Evolutionary conservation across 2,797 vertebrate species (phyloP).

Genomic region (Sebastes hubbsi): DNA sequence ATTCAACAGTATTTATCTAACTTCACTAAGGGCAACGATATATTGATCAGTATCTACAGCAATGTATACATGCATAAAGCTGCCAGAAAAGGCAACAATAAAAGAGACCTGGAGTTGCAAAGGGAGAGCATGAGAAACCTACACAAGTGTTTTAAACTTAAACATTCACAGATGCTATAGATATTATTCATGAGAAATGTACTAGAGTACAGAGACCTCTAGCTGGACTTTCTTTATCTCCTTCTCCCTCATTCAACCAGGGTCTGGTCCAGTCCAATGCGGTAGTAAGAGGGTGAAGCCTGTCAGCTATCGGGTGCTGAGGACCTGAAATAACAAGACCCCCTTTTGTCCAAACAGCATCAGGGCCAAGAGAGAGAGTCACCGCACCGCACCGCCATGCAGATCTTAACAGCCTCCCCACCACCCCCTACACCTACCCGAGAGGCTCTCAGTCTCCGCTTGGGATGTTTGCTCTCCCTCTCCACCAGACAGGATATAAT

Average conservation of each 20-base stretch:
- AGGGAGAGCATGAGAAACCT: background rate
- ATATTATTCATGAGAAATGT: background rate
- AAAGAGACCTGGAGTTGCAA: background rate
- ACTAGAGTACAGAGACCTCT: background rate
- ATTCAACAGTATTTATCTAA: background rate
- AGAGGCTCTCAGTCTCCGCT: constrained; percentile 61
- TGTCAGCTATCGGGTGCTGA: constrained; percentile 55
- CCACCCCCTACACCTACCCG: constrained; percentile 31
- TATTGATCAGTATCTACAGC: background rate
- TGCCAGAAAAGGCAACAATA: background rate
- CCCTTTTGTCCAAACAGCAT: constrained; percentile 75
- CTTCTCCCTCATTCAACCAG: constrained; percentile 4
- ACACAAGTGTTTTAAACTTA: background rate
- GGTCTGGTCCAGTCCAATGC: constrained; percentile 17
- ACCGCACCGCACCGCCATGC: constrained; percentile 14
- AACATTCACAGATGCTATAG: background rate
- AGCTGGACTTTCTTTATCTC: constrained; percentile 25
- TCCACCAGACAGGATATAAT: constrained; percentile 87
- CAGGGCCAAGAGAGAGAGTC: constrained; percentile 28
- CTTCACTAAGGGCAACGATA: background rate
- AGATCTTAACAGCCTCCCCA: constrained; percentile 49
- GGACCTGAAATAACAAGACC: constrained; percentile 81
- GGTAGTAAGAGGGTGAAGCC: constrained; percentile 30
- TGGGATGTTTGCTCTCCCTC: constrained; percentile 79
- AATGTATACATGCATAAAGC: background rate